Base-by-base conservation (phyloP, 1,140 invertebrate species). In the Megathymus violae region DNA sequence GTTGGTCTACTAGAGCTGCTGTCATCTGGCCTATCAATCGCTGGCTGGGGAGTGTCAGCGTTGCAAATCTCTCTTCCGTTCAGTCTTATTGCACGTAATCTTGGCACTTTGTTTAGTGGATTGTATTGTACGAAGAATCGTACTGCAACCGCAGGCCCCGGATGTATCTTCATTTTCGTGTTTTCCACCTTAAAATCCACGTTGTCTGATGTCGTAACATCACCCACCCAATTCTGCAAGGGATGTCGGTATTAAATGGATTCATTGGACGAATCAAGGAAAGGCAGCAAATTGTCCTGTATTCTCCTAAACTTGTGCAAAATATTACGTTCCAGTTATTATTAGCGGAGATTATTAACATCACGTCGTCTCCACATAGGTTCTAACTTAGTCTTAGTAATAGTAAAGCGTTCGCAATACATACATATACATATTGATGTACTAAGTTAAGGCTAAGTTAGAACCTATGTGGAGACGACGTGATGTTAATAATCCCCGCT, bases 1-100 rank as follows among this genome's bases (percentile, higher is more conserved):
- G 51, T 38, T 34, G 40, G 48, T 61, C 7, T 58, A 38, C 4
- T 34, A 9, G 38, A 59, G 31, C 14, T 63, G 44, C 10, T 40
- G 4, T 54, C 41, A 2, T 78, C 74, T 41, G 74, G 69, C 14
- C 70, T 59, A 4, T 76, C 72, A 0, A 76, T 50, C 0, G 67
- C 71, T 11, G 83, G 81, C 16, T 67, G 69, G 0, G 76, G 82
- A 0, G 66, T 78, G 16, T 87, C 82, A 0, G 88, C 85, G 36
- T 89, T 91, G 34, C 88, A 91, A 4, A 91, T 91, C 56, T 89
- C 86, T 43, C 84, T 71, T 0, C 88, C 88, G 38, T 91, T 91
- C 16, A 91, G 66, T 56, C 84, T 70, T 13, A 91, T 88, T 0
- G 81, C 74, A 36, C 73, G 65, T 0, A 91, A 58, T n/a, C 67